Percentiles rank a stretch among this genome's conserved stretches.
Conservation (phyloP, 2,113 vertebrate genomes). For the Spermophilus dauricus region DNA sequence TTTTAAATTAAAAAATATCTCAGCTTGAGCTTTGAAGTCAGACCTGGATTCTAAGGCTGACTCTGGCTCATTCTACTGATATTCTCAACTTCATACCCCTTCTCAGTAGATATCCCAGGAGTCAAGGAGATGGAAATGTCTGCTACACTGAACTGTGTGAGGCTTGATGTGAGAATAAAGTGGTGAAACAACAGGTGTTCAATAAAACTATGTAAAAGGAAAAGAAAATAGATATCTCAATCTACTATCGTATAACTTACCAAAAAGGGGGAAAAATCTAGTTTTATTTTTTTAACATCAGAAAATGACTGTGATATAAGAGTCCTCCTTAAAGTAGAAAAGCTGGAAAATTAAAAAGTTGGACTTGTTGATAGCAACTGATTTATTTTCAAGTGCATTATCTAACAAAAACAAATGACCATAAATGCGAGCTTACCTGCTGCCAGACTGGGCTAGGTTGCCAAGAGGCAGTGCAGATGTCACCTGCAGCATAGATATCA, state of each 20-base stretch:
- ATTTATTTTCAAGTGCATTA: not conserved
- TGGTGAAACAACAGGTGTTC: not conserved
- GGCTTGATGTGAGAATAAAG: not conserved
- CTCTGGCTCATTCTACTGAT: not conserved
- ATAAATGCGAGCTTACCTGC: conserved; percentile 88
- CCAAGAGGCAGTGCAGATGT: conserved; percentile 95
- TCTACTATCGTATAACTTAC: not conserved
- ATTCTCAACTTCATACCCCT: too few relatives aligned
- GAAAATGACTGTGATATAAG: not conserved
- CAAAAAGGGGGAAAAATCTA: not conserved
- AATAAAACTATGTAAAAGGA: not conserved
- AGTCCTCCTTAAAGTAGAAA: not conserved
- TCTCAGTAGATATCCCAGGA: not conserved
- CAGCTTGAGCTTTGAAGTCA: not conserved
- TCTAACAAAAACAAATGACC: not conserved
- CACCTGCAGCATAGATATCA: conserved; percentile 95
- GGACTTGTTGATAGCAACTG: not conserved
- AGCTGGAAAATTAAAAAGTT: not conserved
- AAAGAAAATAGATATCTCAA: not conserved
- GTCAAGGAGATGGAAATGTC: not conserved
- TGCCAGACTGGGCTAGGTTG: conserved; percentile 94
- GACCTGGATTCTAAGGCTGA: not conserved
- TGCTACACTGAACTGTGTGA: too few relatives aligned
- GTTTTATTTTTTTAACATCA: not conserved
- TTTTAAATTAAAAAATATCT: not conserved